phyloP scores from a whole-genome alignment of 2,797 vertebrate genomes.

The Periparus ater region DNA sequence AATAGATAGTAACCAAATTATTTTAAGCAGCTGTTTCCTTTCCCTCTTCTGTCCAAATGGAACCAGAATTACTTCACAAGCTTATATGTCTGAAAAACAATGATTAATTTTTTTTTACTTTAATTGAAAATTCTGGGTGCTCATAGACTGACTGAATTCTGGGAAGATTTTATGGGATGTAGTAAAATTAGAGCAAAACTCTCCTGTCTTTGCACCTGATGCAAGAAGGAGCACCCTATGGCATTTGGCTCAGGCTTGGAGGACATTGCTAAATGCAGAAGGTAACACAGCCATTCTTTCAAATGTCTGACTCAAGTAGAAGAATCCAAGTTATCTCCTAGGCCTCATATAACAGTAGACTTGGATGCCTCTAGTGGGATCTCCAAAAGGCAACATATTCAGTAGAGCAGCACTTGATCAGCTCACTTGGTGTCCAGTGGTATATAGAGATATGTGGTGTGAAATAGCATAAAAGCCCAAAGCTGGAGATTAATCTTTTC shows the following conservation, averaged over 20 bases:
- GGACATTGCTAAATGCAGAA: not conserved
- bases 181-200: not conserved
- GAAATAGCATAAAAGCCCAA: not conserved
- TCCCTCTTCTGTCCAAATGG: not conserved
- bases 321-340: not conserved
- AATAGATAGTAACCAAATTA: not conserved
- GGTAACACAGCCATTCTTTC: not conserved
- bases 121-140: not conserved
- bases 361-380: not conserved
- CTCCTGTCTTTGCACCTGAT: not conserved
- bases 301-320: not conserved
- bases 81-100: not conserved
- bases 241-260: not conserved
- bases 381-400: not conserved
- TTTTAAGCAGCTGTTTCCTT: not conserved
- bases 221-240: not conserved
- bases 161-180: not conserved
- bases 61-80: not conserved
- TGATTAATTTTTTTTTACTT: not conserved
- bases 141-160: not conserved
- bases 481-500: not conserved
- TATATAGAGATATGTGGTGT: not conserved
- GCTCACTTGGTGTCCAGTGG: not conserved
- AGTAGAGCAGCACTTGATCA: not conserved
- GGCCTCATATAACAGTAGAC: not conserved